Percentiles rank a stretch among this genome's conserved stretches.
Conservation (phyloP, 2,888 invertebrate species). For the Andrena camellia region DNA sequence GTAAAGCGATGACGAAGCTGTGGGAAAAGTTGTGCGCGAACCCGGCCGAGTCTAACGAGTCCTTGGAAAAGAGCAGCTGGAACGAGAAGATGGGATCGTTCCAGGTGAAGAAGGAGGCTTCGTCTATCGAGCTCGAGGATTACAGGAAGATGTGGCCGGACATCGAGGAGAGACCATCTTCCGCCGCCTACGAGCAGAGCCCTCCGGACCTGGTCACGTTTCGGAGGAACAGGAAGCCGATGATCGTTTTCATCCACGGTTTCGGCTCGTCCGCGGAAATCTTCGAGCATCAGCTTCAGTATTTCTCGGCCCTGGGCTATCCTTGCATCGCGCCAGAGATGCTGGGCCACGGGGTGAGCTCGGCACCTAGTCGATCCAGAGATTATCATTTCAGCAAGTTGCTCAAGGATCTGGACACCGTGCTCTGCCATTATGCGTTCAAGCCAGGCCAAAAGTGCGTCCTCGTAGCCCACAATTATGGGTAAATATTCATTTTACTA, state of each 20-base stretch:
- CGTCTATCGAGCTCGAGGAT: conserved; percentile 71
- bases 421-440: conserved; percentile 88
- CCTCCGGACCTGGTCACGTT: conserved; percentile 70
- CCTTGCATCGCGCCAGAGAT: conserved; percentile 89
- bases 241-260: conserved; percentile 89
- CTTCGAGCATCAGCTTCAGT: conserved; percentile 88
- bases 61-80: conserved; percentile 40
- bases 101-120: conserved; percentile 45
- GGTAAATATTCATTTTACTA: conserved; percentile 84
- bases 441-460: conserved; percentile 87
- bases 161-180: conserved; percentile 47
- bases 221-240: conserved; percentile 84
- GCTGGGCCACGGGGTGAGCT: conserved; percentile 89
- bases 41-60: conserved; percentile 50
- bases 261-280: conserved; percentile 89
- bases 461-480: conserved; percentile 90
- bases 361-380: conserved; percentile 86
- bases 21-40: conserved; percentile 72
- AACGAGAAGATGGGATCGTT: conserved; percentile 49
- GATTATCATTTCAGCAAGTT: conserved; percentile 88
- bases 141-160: conserved; percentile 69
- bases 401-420: conserved; percentile 86
- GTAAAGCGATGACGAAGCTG: conserved; percentile 73
- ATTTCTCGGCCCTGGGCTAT: conserved; percentile 87
- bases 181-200: conserved; percentile 31